phyloP scores from a whole-genome alignment of 2,113 vertebrate species.

The Gopherus evgoodei region DNA sequence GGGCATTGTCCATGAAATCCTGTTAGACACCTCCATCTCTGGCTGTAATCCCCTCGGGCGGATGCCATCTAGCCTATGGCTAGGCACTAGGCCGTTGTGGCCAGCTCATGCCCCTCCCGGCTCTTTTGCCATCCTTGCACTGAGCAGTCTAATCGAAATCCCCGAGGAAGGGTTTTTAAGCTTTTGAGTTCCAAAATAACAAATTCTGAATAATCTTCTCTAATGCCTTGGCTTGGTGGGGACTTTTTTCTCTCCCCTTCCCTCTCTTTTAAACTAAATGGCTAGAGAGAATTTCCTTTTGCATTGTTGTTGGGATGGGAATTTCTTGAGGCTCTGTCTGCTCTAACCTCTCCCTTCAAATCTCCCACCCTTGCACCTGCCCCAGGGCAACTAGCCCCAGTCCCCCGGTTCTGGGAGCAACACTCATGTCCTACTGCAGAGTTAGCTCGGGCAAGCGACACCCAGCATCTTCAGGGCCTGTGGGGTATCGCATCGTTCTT shows the following conservation, averaged over 20 bases:
- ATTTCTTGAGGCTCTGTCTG: not conserved
- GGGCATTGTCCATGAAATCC: no score
- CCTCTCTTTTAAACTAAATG: not conserved
- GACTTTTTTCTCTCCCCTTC: constrained; percentile 7
- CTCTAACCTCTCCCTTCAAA: not conserved
- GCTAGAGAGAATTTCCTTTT: not conserved
- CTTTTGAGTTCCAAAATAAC: constrained; percentile 28
- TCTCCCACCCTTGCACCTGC: not conserved
- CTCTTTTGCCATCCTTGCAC: not conserved
- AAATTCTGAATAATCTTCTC: constrained; percentile 44
- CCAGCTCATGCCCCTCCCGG: not conserved
- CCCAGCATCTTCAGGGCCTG: not conserved
- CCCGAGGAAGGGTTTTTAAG: constrained; percentile 31
- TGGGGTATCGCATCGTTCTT: not conserved
- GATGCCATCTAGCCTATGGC: no score
- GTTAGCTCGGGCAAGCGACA: no score
- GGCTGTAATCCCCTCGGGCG: no score
- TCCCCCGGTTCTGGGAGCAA: not conserved
- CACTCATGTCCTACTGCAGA: no score
- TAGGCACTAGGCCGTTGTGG: not conserved
- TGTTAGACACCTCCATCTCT: not conserved
- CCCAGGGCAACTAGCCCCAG: not conserved
- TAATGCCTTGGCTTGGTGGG: not conserved
- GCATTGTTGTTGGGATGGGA: rapidly evolving
- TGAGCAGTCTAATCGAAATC: constrained; percentile 42